phyloP scores from a whole-genome alignment of 2,797 vertebrate genomes.

The Sebastes nivosus region DNA sequence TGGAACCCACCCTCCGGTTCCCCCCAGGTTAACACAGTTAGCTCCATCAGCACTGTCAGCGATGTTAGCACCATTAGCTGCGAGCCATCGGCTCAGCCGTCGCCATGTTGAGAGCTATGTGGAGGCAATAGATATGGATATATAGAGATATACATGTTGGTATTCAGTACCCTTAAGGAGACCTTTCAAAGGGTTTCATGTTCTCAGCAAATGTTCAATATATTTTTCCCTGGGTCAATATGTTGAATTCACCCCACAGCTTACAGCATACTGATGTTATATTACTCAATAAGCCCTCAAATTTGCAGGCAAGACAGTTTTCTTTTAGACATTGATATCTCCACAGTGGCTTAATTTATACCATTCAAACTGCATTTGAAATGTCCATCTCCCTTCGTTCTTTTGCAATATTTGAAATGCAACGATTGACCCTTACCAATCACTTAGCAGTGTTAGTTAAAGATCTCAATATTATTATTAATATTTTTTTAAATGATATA shows the following conservation, averaged over 20 bases:
- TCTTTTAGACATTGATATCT: no score
- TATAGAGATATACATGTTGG: no score
- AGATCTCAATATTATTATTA: no score
- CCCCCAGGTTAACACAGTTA: no score
- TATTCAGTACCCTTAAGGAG: not conserved
- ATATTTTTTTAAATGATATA: no score
- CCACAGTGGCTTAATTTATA: not conserved
- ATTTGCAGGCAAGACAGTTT: not conserved
- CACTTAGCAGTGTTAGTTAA: not conserved
- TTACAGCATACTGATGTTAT: not conserved
- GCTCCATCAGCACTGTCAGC: not conserved
- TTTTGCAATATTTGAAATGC: not conserved
- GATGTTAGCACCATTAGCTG: not conserved
- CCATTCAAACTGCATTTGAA: not conserved
- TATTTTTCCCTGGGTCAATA: not conserved
- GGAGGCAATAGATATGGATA: no score
- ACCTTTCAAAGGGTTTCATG: not conserved
- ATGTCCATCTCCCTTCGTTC: not conserved
- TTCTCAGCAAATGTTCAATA: not conserved
- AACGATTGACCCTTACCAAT: not conserved
- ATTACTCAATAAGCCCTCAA: not conserved
- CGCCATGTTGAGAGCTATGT: not conserved
- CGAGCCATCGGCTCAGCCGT: not conserved
- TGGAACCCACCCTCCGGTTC: not conserved
- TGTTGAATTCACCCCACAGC: not conserved